Evolutionary conservation across 2,113 vertebrate genomes (phyloP).

Genomic region (Istiophorus platypterus): DNA sequence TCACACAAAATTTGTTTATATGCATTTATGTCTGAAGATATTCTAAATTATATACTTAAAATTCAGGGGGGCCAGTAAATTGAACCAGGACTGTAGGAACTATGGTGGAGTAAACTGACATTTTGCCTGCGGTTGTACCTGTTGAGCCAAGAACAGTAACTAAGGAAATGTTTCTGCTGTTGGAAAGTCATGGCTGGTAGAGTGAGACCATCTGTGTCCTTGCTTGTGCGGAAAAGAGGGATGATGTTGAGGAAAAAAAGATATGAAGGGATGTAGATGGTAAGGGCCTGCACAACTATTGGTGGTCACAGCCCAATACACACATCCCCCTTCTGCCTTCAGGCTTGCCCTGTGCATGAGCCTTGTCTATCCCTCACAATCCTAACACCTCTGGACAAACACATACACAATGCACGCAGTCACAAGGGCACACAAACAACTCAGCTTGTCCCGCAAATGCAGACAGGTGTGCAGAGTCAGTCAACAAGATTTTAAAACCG

Average conservation of each 20-base stretch:
- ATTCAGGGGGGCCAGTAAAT: too few species aligned
- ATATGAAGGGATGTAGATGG: slow-evolving; percentile 48
- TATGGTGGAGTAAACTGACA: background rate
- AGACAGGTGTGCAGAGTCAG: slow-evolving; percentile 63
- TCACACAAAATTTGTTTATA: too few species aligned
- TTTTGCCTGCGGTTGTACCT: slow-evolving; percentile 9
- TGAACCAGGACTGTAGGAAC: too few species aligned
- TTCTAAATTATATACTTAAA: too few species aligned
- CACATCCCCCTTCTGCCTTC: slow-evolving; percentile 53
- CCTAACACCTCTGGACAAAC: slow-evolving; percentile 49
- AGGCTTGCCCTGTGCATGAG: slow-evolving; percentile 70
- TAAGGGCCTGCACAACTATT: slow-evolving; percentile 66
- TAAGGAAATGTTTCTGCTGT: slow-evolving; percentile 52
- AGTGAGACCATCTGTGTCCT: slow-evolving; percentile 70
- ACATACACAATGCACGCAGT: background rate
- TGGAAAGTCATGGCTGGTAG: slow-evolving; percentile 50
- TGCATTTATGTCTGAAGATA: too few species aligned
- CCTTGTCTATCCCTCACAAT: slow-evolving; percentile 56
- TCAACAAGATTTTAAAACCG: slow-evolving; percentile 56
- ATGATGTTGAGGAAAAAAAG: slow-evolving; percentile 48
- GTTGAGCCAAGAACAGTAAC: slow-evolving; percentile 52
- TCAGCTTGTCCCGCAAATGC: slow-evolving; percentile 57
- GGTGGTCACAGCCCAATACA: slow-evolving; percentile 68
- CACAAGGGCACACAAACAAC: slow-evolving; percentile 39
- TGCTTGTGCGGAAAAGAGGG: slow-evolving; percentile 26